Percentiles rank a stretch among this genome's conserved stretches.
phyloP scores from a whole-genome alignment of 2,888 invertebrate genomes.

The Cancer borealis region DNA sequence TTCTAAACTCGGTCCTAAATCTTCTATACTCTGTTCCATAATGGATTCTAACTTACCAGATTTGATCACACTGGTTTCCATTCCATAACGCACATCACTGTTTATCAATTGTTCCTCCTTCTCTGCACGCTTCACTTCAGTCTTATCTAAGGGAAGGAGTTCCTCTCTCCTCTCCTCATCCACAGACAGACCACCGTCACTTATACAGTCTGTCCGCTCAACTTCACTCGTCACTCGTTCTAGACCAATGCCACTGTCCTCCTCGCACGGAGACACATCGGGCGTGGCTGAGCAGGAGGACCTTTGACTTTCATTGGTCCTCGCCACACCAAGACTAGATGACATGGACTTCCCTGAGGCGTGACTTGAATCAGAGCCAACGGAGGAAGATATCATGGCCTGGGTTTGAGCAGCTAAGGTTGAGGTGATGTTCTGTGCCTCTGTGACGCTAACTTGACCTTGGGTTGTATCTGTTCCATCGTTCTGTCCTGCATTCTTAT shows the following conservation, averaged over 20 bases:
- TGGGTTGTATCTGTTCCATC: conserved; percentile 48
- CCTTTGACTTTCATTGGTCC: conserved; percentile 66
- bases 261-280: conserved; percentile 76
- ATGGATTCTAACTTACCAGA: conserved; percentile 69
- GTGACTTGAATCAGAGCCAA: conserved; percentile 66
- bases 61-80: conserved; percentile 48
- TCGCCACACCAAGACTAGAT: conserved; percentile 65
- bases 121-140: conserved; percentile 58
- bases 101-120: conserved; percentile 49
- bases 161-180: conserved; percentile 69
- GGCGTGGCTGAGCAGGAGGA: conserved; percentile 71
- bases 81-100: conserved; percentile 48
- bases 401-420: conserved; percentile 54
- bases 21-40: conserved; percentile 72
- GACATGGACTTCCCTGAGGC: conserved; percentile 61
- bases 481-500: not conserved
- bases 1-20: conserved; percentile 55
- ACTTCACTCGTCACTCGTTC: conserved; percentile 66
- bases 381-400: conserved; percentile 61
- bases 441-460: conserved; percentile 48
- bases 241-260: conserved; percentile 75
- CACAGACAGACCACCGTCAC: conserved; percentile 70
- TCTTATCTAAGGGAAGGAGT: conserved; percentile 65
- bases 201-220: conserved; percentile 71
- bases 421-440: conserved; percentile 67